Evolutionary conservation across 2,888 invertebrate species (phyloP), one percentile per base, ranked within the genome.

Genomic region (Lydus trimaculatus): DNA sequence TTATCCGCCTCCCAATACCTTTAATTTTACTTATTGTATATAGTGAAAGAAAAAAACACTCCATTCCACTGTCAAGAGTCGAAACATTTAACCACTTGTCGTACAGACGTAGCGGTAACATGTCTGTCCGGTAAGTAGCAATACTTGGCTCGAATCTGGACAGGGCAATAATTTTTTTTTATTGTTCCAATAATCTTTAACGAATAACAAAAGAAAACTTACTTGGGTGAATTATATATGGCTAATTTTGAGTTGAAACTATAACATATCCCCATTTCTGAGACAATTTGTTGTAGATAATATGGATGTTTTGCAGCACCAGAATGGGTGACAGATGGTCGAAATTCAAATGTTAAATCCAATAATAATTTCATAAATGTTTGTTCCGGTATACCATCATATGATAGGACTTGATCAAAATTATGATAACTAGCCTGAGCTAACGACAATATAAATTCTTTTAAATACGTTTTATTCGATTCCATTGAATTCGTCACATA

Each of bases 221-320:
- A 90, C 90, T 80, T 76, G 0, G 88, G 88, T 11, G 89, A 88
- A 79, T 87, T 89, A 78, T 90, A 90, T 11, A 88, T 81, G 0
- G 91, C 90, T 33, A 90, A 86, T 75, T 89, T 85, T 0, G 92
- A 91, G 79, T 92, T 92, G 61, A 91, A 89, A 25, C 91, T 86
- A 80, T 91, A 91, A 75, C 92, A 93, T 66, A 91, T 82, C 1
- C 92, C 92, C 86, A 91, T 88, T 81, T 93, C 92, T 0, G 91
- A 91, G 11, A 91, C 82, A 0, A 90, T 90, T 11, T 89, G 88
- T 56, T 89, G 85, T n/a, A 91, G 84, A 43, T 64, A 63, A 61
- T 81, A 78, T 9, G 75, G 73, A 15, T 73, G 67, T 6, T 76
- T 78, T 63, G 78, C 78, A 7, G 77, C 70, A 8, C 82, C 84